phyloP scores from a whole-genome alignment of 2,797 vertebrate species.

The Sitta carolinensis region DNA sequence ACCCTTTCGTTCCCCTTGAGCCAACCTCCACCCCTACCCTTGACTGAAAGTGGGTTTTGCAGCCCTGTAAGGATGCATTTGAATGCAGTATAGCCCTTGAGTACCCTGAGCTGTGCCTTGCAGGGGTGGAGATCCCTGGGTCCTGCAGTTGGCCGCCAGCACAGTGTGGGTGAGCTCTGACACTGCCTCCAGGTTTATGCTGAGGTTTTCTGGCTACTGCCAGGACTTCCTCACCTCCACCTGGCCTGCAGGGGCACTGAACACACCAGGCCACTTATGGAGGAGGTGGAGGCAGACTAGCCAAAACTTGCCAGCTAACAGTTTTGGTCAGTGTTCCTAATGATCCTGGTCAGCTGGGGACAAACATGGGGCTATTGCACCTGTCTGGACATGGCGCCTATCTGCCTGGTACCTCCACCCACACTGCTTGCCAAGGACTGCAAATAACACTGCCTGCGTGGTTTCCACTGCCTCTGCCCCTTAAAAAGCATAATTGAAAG shows the following conservation, averaged over 20 bases:
- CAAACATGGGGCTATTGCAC: neutral
- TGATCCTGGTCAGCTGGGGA: neutral
- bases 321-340: neutral
- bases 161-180: neutral
- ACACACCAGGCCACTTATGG: fast-evolving
- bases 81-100: neutral
- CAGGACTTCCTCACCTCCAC: neutral
- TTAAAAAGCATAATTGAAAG: neutral
- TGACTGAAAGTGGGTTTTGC: neutral
- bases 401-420: neutral
- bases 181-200: neutral
- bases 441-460: neutral
- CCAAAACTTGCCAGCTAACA: neutral
- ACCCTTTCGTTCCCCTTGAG: neutral
- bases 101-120: neutral
- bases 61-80: neutral
- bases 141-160: neutral
- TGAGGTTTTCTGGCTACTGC: neutral
- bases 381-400: neutral
- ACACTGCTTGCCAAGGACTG: neutral
- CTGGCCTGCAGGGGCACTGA: neutral
- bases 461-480: neutral
- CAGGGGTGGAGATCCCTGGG: neutral
- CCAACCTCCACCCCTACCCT: neutral
- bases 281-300: neutral